These are phyloP conservation scores for Tenualosa ilisha DNA, from an alignment of 2,797 vertebrate species.

Conservation along the genomic window DNA sequence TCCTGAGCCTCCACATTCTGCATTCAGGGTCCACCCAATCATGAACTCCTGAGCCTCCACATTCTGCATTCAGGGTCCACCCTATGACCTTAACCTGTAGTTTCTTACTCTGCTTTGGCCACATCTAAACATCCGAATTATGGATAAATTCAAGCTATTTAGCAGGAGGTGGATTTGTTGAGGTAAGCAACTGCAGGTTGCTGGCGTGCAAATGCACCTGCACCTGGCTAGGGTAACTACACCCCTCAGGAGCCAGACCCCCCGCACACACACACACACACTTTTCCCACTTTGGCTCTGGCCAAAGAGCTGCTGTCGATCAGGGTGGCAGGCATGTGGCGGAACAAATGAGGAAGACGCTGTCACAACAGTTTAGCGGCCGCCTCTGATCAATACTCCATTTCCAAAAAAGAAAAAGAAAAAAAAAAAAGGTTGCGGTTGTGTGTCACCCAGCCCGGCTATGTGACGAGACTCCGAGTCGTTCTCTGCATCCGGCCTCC, in stretches of 20 bases:
- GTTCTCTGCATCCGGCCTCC: conserved; percentile 27
- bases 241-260: background rate
- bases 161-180: background rate
- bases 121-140: no score
- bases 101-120: no score
- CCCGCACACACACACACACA: no score
- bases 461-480: conserved; percentile 33
- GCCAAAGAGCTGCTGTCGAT: conserved; percentile 23
- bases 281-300: background rate
- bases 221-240: background rate
- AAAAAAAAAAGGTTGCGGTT: background rate
- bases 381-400: conserved; percentile 52
- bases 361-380: conserved; percentile 45
- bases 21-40: no score
- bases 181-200: background rate
- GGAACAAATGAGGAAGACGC: conserved; percentile 43
- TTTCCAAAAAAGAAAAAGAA: conserved; percentile 36
- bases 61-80: background rate
- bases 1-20: background rate
- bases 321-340: conserved; percentile 33
- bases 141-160: background rate
- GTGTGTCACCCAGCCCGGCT: background rate
- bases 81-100: background rate
- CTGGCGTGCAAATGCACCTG: background rate
- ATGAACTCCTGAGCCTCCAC: background rate